phyloP scores from a whole-genome alignment of 2,888 invertebrate genomes.

The Protonemura montana region DNA sequence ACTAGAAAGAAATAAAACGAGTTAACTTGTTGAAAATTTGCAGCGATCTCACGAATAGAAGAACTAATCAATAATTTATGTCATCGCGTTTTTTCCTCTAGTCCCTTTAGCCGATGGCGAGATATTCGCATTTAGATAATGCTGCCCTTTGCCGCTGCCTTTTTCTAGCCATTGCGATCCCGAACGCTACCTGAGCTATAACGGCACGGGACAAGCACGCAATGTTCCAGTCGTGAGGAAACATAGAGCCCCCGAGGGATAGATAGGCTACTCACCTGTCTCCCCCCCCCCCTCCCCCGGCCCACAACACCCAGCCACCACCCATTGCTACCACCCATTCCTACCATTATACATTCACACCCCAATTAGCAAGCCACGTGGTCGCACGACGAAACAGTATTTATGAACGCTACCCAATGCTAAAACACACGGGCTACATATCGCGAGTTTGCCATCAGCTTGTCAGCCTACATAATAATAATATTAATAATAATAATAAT shows the following conservation, averaged over 20 bases:
- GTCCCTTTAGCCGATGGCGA: neutral
- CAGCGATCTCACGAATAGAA: neutral
- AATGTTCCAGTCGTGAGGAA: neutral
- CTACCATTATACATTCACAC: neutral
- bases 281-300: neutral
- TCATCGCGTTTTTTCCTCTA: neutral
- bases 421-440: too few relatives aligned
- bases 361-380: neutral
- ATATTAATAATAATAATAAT: neutral
- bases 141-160: neutral
- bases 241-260: neutral
- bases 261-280: neutral
- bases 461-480: neutral
- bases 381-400: neutral
- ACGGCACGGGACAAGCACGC: neutral
- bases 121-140: neutral
- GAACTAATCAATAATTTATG: neutral
- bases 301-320: too few relatives aligned
- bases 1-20: too few relatives aligned
- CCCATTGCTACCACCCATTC: too few relatives aligned
- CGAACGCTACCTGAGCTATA: too few relatives aligned
- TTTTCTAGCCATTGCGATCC: neutral
- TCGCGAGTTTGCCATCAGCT: neutral
- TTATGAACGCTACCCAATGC: too few relatives aligned
- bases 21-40: neutral